These are phyloP conservation scores for Heliconius charithonia DNA, from an alignment of 2,888 invertebrate genomes.

Conservation along the genomic window DNA sequence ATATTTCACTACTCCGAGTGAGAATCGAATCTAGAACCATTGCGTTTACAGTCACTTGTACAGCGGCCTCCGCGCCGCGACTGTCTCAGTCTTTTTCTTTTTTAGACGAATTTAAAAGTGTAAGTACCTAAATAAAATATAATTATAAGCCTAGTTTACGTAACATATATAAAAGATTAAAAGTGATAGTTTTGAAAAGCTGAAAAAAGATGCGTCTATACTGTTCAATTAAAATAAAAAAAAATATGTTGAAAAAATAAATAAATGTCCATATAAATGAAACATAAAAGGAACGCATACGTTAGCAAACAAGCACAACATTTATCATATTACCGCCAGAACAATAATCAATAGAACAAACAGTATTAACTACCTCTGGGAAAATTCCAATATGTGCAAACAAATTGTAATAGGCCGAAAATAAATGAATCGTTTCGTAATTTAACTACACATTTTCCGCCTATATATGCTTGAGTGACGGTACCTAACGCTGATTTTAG, in stretches of 20 bases:
- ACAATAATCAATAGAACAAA: not conserved
- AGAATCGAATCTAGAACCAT: not conserved
- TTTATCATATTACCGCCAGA: conserved; percentile 7
- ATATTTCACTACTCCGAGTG: not conserved
- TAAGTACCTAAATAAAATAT: no score
- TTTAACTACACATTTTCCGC: no score
- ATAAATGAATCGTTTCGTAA: no score
- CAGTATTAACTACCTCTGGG: not conserved
- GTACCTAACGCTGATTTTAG: no score
- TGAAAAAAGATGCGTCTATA: no score
- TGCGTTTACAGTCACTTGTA: no score
- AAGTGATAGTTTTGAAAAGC: no score
- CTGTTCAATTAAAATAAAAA: not conserved
- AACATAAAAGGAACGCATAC: not conserved
- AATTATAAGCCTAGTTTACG: no score
- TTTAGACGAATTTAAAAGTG: no score
- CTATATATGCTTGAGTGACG: no score
- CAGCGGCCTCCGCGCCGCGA: not conserved
- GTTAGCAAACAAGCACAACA: not conserved
- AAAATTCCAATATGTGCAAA: not conserved
- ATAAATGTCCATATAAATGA: not conserved
- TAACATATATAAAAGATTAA: not conserved
- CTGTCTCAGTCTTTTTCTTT: not conserved
- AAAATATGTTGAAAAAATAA: not conserved
- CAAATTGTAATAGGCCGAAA: not conserved